A percentile compares a stretch with the other conserved stretches of the same genome.
Evolutionary conservation across 2,113 vertebrate genomes (phyloP).

Genomic region (Thomomys bottae): DNA sequence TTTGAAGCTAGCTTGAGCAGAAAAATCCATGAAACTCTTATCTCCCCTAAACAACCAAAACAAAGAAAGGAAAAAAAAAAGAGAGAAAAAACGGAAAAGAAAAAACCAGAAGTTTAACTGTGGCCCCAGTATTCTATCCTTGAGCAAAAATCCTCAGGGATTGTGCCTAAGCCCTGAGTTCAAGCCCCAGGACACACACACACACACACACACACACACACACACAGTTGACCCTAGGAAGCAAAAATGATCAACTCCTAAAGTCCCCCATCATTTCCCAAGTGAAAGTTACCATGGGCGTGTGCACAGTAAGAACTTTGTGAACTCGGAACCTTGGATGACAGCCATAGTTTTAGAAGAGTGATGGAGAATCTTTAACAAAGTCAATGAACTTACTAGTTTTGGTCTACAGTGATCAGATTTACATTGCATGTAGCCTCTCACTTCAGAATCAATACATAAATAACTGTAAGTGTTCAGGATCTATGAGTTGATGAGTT

Average conservation of each 20-base stretch:
- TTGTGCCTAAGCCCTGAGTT: too few species aligned
- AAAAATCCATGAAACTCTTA: too few species aligned
- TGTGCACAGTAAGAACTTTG: neutral
- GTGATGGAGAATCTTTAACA: neutral
- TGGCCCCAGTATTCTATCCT: too few species aligned
- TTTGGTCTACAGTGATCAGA: neutral
- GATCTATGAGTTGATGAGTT: neutral
- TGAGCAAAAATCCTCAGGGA: too few species aligned
- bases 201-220: too few species aligned
- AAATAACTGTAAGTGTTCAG: neutral
- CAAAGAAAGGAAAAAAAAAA: too few species aligned
- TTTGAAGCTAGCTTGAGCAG: too few species aligned
- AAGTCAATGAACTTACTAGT: neutral
- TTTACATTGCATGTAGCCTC: neutral
- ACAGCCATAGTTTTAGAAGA: neutral
- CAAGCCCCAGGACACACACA: too few species aligned
- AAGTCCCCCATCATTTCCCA: neutral
- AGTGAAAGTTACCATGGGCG: neutral
- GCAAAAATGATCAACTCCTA: neutral
- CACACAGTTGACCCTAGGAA: slow-evolving; percentile 4
- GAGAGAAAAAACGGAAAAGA: too few species aligned
- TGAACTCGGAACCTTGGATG: neutral
- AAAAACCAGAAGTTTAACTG: too few species aligned
- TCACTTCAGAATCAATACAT: neutral
- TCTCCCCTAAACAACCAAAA: too few species aligned